Evolutionary conservation across 2,888 invertebrate species (phyloP).

Genomic region (Drosophila nr. medialis): DNA sequence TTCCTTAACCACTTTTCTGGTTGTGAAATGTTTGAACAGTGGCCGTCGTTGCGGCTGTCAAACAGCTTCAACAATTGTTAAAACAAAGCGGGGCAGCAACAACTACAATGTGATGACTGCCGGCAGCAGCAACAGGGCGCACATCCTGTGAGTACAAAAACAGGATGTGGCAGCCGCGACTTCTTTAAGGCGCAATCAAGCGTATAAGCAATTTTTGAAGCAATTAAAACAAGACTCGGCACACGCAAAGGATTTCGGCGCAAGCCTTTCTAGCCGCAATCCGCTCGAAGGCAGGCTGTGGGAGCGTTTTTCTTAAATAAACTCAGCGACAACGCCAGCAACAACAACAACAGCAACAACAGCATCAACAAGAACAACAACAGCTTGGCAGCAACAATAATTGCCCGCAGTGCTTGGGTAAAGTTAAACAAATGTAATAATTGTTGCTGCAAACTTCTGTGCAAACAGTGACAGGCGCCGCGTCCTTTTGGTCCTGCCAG

Average conservation of each 20-base stretch:
- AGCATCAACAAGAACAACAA: constrained; percentile 40
- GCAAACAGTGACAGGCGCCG: constrained; percentile 66
- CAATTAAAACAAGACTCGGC: constrained; percentile 77
- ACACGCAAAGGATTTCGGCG: constrained; percentile 68
- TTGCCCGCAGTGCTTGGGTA: constrained; percentile 58
- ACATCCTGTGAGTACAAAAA: constrained; percentile 32
- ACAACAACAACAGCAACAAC: constrained; percentile 35
- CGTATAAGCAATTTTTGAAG: constrained; percentile 80
- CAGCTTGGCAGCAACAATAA: constrained; percentile 53
- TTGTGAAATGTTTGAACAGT: constrained; percentile 81
- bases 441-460: constrained; percentile 76
- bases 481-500: constrained; percentile 40
- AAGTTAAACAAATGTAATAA: constrained; percentile 81
- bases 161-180: constrained; percentile 44
- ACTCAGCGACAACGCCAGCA: constrained; percentile 51
- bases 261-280: constrained; percentile 35
- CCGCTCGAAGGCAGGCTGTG: constrained; percentile 24
- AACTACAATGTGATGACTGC: constrained; percentile 38
- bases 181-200: constrained; percentile 76
- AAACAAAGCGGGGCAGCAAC: constrained; percentile 46
- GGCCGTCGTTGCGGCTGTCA: constrained; percentile 57
- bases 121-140: constrained; percentile 50
- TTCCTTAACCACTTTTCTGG: constrained; percentile 44
- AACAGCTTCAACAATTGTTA: constrained; percentile 58
- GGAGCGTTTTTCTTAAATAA: constrained; percentile 77